Conservation (phyloP, 2,888 invertebrate species). For the Megaustenia siamemsis region DNA sequence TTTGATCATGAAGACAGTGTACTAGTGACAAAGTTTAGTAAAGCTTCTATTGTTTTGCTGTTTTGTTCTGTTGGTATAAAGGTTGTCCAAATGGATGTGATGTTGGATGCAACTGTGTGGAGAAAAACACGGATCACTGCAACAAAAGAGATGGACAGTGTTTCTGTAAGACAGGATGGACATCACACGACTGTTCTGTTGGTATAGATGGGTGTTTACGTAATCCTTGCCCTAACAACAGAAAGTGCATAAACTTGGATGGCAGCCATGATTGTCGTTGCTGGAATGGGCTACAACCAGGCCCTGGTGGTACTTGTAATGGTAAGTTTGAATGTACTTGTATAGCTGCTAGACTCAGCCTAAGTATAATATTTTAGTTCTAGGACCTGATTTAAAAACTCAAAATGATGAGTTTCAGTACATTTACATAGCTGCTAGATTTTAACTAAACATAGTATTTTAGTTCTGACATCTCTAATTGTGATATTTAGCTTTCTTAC, state of each 20-base stretch:
- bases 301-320: neutral
- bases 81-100: neutral
- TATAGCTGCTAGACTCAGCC: neutral
- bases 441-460: too few species aligned
- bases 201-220: conserved; percentile 21
- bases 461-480: too few species aligned
- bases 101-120: neutral
- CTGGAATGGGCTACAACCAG: neutral
- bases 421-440: too few species aligned
- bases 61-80: neutral
- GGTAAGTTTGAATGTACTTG: neutral
- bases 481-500: too few species aligned
- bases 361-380: neutral
- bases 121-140: neutral
- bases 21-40: neutral
- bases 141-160: neutral
- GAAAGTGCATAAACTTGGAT: neutral
- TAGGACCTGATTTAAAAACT: too few species aligned
- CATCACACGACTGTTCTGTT: conserved; percentile 15
- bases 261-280: conserved; percentile 18
- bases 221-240: conserved; percentile 4
- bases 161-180: conserved; percentile 20
- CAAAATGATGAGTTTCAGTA: too few species aligned
- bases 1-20: too few species aligned
- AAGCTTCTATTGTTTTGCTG: neutral